Percentiles rank a stretch among this genome's conserved stretches.
phyloP scores from a whole-genome alignment of 1,140 invertebrate genomes.

The Heliconius hermathena region DNA sequence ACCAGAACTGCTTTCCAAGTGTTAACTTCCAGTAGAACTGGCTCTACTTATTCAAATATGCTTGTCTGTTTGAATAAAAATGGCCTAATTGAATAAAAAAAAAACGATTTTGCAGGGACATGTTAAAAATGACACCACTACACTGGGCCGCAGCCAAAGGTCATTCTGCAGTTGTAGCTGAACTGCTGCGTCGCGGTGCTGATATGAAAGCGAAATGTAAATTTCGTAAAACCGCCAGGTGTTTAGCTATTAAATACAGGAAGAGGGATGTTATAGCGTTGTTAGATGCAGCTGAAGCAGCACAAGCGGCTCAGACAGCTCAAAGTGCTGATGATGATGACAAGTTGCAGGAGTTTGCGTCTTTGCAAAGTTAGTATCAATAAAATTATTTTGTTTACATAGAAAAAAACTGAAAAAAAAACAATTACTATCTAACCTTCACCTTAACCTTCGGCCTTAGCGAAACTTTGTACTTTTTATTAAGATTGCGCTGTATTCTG shows the following conservation, averaged over 20 bases:
- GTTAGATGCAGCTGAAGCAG: conserved; percentile 23
- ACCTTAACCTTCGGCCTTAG: no score
- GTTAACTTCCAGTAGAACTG: no score
- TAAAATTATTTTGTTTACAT: no score
- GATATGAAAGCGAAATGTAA: conserved; percentile 87
- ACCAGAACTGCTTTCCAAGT: no score
- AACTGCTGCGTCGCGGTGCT: conserved; percentile 89
- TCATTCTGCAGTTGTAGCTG: conserved; percentile 84
- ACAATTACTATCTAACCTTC: no score
- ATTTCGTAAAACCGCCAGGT: conserved; percentile 92
- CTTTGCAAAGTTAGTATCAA: conserved; percentile 35
- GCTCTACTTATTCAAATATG: no score
- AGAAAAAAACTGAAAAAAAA: no score
- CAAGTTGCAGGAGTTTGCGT: conserved; percentile 29
- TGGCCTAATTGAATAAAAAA: no score
- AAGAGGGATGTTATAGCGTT: conserved; percentile 30
- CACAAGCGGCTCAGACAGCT: neutral
- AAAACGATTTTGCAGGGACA: conserved; percentile 83
- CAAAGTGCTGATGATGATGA: conserved; percentile 12
- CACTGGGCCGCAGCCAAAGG: conserved; percentile 95
- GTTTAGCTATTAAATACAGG: conserved; percentile 76
- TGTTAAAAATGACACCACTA: conserved; percentile 96
- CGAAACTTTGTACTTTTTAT: no score
- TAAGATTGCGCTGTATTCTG: no score
- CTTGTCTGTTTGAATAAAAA: no score